Conservation (phyloP, 2,888 invertebrate genomes). For the Anarsia innoxiella region DNA sequence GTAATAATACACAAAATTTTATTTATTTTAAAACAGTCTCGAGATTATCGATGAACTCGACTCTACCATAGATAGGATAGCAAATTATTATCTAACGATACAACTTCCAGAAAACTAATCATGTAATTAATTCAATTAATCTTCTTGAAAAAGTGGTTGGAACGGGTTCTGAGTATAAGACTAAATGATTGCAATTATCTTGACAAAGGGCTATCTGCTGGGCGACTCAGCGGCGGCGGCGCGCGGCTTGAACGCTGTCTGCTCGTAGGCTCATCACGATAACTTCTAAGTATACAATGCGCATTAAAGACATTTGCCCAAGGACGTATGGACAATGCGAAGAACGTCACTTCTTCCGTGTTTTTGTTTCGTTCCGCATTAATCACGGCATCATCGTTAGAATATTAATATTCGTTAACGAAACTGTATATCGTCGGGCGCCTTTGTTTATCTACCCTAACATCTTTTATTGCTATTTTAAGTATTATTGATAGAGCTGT, state of each 20-base stretch:
- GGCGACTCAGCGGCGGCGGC: background rate
- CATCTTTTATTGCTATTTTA: conserved; percentile 29
- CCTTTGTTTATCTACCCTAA: conserved; percentile 40
- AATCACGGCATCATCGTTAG: conserved; percentile 48
- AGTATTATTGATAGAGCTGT: too few relatives aligned
- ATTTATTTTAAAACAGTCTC: too few relatives aligned
- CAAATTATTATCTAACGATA: conserved; percentile 20
- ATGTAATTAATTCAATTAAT: conserved; percentile 39
- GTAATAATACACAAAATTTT: too few relatives aligned
- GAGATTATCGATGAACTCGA: too few relatives aligned
- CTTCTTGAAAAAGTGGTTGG: conserved; percentile 32
- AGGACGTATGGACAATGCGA: conserved; percentile 60
- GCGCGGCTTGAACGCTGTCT: background rate
- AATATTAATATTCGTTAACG: conserved; percentile 61
- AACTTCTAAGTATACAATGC: conserved; percentile 20
- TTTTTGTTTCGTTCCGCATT: conserved; percentile 59
- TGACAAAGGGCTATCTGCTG: conserved; percentile 12
- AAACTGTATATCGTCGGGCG: conserved; percentile 28
- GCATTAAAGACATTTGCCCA: conserved; percentile 36
- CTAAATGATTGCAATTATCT: conserved; percentile 31
- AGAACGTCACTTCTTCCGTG: conserved; percentile 55
- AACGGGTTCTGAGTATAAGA: conserved; percentile 28
- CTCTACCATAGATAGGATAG: too few relatives aligned
- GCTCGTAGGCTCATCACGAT: conserved; percentile 15
- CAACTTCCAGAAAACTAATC: conserved; percentile 29